These are phyloP conservation scores for Anthopleura sola DNA, from an alignment of 64 coral and sea anemone species.

Conservation along the genomic window DNA sequence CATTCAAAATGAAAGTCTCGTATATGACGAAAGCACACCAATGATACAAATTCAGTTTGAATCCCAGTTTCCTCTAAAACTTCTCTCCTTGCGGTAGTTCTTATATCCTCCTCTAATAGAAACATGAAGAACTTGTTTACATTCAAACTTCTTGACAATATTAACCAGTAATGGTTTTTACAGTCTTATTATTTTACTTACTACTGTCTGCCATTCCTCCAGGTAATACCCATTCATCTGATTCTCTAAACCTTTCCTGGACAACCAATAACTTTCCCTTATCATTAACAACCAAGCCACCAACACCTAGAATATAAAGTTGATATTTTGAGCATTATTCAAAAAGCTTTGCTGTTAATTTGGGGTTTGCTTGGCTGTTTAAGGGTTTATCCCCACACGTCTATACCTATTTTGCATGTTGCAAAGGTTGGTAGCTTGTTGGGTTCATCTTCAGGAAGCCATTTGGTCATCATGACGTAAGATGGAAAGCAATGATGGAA, in stretches of 20 bases:
- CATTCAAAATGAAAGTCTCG: slow-evolving; percentile 78
- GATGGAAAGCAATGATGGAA: slow-evolving; percentile 77
- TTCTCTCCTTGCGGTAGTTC: slow-evolving; percentile 71
- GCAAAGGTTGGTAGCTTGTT: slow-evolving; percentile 76
- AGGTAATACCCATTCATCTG: slow-evolving; percentile 69
- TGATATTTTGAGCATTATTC: neutral
- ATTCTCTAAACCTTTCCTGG: slow-evolving; percentile 51
- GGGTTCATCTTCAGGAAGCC: slow-evolving; percentile 73
- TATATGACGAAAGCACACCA: slow-evolving; percentile 66
- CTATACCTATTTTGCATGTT: slow-evolving; percentile 69
- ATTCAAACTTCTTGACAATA: no score
- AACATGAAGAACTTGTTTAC: neutral
- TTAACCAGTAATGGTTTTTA: no score
- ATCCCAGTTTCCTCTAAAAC: slow-evolving; percentile 88
- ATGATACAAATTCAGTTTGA: slow-evolving; percentile 64
- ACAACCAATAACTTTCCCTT: slow-evolving; percentile 70
- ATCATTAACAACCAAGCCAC: slow-evolving; percentile 76
- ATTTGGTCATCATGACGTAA: slow-evolving; percentile 64
- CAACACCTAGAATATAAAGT: slow-evolving; percentile 46
- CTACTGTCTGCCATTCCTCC: slow-evolving; percentile 78
- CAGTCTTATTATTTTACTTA: slow-evolving; percentile 3
- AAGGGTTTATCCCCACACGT: neutral
- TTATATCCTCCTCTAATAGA: slow-evolving; percentile 57
- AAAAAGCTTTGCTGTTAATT: no score
- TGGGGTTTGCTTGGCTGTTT: no score